Percentiles rank a stretch among this genome's conserved stretches.
These are phyloP conservation scores for Orthosia cruda DNA, from an alignment of 2,888 invertebrate species.

Conservation along the genomic window DNA sequence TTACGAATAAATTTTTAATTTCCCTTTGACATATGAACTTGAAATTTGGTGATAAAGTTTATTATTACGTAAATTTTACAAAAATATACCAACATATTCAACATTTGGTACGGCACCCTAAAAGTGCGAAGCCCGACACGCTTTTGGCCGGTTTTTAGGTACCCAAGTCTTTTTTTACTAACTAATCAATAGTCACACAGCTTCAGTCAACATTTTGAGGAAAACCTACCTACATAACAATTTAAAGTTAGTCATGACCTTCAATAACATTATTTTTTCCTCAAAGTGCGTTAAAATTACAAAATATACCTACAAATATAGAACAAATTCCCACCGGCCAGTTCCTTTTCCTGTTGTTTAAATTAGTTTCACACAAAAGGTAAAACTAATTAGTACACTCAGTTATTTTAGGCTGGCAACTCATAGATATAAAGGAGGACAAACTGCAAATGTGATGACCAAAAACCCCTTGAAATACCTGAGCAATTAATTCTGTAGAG, in stretches of 20 bases:
- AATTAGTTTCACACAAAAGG: neutral
- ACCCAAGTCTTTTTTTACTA: neutral
- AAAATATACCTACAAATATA: neutral
- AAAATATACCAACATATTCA: too few species aligned
- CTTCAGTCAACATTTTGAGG: neutral
- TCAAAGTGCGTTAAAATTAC: neutral
- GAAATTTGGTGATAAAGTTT: too few species aligned
- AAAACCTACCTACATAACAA: slow-evolving; percentile 2
- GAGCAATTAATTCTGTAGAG: neutral
- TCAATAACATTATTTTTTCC: neutral
- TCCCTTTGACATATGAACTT: too few species aligned
- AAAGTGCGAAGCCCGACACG: too few species aligned
- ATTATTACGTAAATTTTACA: too few species aligned
- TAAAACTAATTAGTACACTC: neutral
- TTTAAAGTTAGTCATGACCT: neutral
- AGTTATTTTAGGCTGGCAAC: neutral
- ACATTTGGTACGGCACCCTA: too few species aligned
- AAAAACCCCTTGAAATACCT: neutral
- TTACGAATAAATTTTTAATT: too few species aligned
- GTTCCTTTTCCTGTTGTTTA: slow-evolving; percentile 14
- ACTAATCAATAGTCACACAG: neutral
- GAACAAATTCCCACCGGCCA: neutral
- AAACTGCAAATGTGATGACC: neutral
- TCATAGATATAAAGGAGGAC: neutral
- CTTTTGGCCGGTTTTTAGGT: too few species aligned